Evolutionary conservation across 2,888 invertebrate species (phyloP).

Genomic region (Clanis bilineata): DNA sequence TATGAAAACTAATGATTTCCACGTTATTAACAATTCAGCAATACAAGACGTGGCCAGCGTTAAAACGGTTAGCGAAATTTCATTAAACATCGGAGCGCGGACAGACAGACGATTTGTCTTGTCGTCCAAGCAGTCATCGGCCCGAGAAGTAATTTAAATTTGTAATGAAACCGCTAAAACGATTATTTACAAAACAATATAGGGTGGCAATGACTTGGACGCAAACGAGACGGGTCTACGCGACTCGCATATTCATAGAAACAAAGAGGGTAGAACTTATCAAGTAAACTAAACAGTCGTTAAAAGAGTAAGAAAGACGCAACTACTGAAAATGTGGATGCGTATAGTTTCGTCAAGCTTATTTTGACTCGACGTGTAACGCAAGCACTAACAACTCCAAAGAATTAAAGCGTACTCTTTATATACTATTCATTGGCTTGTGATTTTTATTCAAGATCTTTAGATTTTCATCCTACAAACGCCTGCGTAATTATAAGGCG

Average conservation of each 20-base stretch:
- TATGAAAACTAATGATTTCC: constrained; percentile 35
- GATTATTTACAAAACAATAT: constrained; percentile 39
- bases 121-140: constrained; percentile 59
- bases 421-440: too few species aligned
- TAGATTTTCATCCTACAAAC: too few species aligned
- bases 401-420: too few species aligned
- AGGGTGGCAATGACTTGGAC: background rate
- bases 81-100: constrained; percentile 54
- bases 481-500: too few species aligned
- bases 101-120: constrained; percentile 68
- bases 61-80: constrained; percentile 57
- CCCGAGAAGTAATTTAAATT: constrained; percentile 67
- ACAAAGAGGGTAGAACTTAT: background rate
- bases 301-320: too few species aligned
- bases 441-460: too few species aligned
- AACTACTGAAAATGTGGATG: too few species aligned
- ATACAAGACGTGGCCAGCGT: constrained; percentile 62
- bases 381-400: too few species aligned
- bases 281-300: too few species aligned
- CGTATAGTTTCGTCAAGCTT: too few species aligned
- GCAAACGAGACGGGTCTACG: background rate
- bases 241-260: background rate
- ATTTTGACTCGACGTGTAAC: too few species aligned
- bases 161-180: constrained; percentile 55
- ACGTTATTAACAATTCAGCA: constrained; percentile 37